phyloP scores from a whole-genome alignment of 2,797 vertebrate genomes.

The Erpetoichthys calabaricus region DNA sequence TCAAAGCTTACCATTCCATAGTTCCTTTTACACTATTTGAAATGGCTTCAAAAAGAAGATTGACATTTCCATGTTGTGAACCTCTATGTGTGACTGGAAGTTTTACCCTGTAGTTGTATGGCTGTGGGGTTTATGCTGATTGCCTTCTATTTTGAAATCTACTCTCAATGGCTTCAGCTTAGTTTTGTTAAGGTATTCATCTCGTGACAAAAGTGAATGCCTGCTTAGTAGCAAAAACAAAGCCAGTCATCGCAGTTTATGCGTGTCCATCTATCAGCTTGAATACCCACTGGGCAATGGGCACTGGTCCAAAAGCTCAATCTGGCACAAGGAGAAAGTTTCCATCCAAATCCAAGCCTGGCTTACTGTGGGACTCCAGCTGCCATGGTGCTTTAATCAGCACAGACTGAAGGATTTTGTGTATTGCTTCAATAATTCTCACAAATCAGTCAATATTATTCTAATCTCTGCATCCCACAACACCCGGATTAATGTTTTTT shows the following conservation, averaged over 20 bases:
- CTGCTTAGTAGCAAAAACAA: slow-evolving; percentile 7
- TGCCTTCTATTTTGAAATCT: slow-evolving; percentile 6
- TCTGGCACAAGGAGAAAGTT: slow-evolving; percentile 5
- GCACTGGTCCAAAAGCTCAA: slow-evolving; percentile 12
- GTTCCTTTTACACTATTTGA: background rate
- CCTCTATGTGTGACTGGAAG: background rate
- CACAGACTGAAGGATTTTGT: slow-evolving; percentile 13
- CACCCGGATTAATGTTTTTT: background rate
- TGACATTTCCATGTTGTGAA: background rate
- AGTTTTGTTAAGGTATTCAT: slow-evolving; percentile 13
- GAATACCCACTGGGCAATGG: slow-evolving; percentile 7
- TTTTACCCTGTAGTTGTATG: background rate
- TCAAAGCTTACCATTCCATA: background rate
- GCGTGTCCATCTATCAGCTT: slow-evolving; percentile 5
- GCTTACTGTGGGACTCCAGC: slow-evolving; percentile 1
- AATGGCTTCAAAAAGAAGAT: background rate
- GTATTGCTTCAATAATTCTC: slow-evolving; percentile 1
- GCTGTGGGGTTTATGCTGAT: slow-evolving; percentile 1
- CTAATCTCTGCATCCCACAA: background rate
- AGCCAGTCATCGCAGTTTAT: slow-evolving; percentile 5
- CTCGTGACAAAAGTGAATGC: slow-evolving; percentile 13
- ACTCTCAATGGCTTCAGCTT: slow-evolving; percentile 10
- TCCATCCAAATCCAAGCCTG: background rate
- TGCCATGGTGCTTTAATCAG: slow-evolving; percentile 13
- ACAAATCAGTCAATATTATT: slow-evolving; percentile 1